phyloP scores from a whole-genome alignment of 2,888 invertebrate genomes.

The Gonocerus acuteangulatus region DNA sequence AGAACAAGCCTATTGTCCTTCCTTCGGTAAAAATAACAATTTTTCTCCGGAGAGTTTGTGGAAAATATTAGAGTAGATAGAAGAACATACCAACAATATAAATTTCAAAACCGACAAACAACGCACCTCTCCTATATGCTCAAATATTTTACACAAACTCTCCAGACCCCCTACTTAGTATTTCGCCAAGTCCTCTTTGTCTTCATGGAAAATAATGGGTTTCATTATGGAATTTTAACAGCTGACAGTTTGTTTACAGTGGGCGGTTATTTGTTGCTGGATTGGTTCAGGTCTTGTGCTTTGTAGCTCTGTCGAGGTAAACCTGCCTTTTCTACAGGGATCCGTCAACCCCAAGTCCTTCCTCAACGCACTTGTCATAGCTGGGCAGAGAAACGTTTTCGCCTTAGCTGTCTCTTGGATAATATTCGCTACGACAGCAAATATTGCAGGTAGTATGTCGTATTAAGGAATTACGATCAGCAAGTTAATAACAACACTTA shows the following conservation, averaged over 20 bases:
- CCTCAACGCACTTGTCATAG: neutral
- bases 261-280: neutral
- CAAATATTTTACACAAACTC: too few relatives aligned
- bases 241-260: neutral
- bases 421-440: neutral
- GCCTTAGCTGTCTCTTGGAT: constrained; percentile 4
- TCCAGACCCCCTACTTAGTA: too few relatives aligned
- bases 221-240: too few relatives aligned
- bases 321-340: neutral
- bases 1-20: neutral
- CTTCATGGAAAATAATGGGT: too few relatives aligned
- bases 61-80: too few relatives aligned
- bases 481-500: too few relatives aligned
- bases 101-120: neutral
- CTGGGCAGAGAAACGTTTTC: neutral
- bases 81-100: neutral
- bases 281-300: neutral
- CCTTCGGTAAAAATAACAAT: neutral
- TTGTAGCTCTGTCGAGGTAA: neutral
- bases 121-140: too few relatives aligned
- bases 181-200: too few relatives aligned
- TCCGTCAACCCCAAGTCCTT: neutral
- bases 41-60: too few relatives aligned
- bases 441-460: neutral
- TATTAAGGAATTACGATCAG: neutral